Conservation (phyloP, 2,888 invertebrate genomes). For the Papilio elwesi region DNA sequence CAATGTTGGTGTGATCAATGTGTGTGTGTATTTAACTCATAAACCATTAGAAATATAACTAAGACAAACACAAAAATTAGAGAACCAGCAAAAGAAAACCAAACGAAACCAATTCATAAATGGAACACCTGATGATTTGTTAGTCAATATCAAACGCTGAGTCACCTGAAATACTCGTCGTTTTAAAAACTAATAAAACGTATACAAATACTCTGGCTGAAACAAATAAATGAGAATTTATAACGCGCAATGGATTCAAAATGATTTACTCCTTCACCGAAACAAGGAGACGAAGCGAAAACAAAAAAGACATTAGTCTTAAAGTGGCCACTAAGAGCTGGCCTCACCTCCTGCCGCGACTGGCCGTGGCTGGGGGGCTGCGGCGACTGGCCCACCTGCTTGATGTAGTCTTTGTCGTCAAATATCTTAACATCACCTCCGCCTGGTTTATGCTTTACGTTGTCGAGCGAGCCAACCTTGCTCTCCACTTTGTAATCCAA, state of each 20-base stretch:
- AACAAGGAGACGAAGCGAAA: slow-evolving; percentile 49
- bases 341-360: slow-evolving; percentile 82
- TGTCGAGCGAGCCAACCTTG: slow-evolving; percentile 95
- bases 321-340: slow-evolving; percentile 46
- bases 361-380: slow-evolving; percentile 68
- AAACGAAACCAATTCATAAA: slow-evolving; percentile 42
- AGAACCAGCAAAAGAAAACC: slow-evolving; percentile 41
- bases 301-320: slow-evolving; percentile 36
- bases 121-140: slow-evolving; percentile 41
- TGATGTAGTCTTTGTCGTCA: slow-evolving; percentile 95
- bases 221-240: slow-evolving; percentile 64
- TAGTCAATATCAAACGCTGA: slow-evolving; percentile 47
- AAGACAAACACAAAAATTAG: slow-evolving; percentile 42
- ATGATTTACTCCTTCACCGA: slow-evolving; percentile 59
- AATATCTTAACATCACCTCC: slow-evolving; percentile 97
- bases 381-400: slow-evolving; percentile 86
- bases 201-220: slow-evolving; percentile 82
- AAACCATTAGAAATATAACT: slow-evolving; percentile 38
- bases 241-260: slow-evolving; percentile 38
- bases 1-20: slow-evolving; percentile 16
- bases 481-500: slow-evolving; percentile 96
- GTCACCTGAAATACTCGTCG: slow-evolving; percentile 41
- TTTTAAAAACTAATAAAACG: slow-evolving; percentile 69
- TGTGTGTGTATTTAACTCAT: not conserved
- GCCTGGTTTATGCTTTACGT: slow-evolving; percentile 95